Base-by-base conservation (phyloP, 2,888 invertebrate genomes). In the Tenthredo distinguenda region DNA sequence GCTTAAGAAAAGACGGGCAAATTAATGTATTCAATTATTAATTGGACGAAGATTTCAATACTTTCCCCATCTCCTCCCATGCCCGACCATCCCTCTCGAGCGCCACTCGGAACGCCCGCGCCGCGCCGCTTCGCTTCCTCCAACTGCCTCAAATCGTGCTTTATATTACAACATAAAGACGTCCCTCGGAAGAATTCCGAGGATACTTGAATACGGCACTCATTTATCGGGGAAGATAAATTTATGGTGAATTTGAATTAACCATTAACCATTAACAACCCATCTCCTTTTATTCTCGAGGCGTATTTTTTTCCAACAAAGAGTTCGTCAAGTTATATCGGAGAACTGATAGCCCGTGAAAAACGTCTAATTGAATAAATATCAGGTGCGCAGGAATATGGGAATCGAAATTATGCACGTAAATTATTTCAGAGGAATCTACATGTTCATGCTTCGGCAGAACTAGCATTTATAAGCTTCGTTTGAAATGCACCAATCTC, bases 21-120 rank as follows among this genome's bases (percentile, higher is more conserved):
- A 85, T 85, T 50, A 82, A 85, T 81, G 68, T 71, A 85, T 85
- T 85, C 81, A 85, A 85, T 82, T 85, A 85, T 68, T 81, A 85
- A 85, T 85, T 85, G 81, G 58, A 85, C 74, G 15, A 58, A 72
- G 50, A 68, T 68, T 83, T 65, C 83, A 68, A 83, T 83, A 65
- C 83, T 68, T 83, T 68, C 31, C 21, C 58, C 58, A 37, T 79
- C 26, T n/a, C 10, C 47, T 50, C 7, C 50, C 31, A 34, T 40
- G 18, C 10, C 77, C 31, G 9, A 47, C 40, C 68, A 47, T n/a
- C 65, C 62, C 62, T 62, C 77, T 81, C 81, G 40, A 62, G 4
- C 47, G 12, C 43, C 21, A 62, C 65, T 40, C 81, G 40, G 15
- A 37, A 65, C 62, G 81, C 21, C 58, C 9, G 21, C 21, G n/a